phyloP scores from a whole-genome alignment of 2,888 invertebrate genomes.

The Leptinotarsa peninsularis region DNA sequence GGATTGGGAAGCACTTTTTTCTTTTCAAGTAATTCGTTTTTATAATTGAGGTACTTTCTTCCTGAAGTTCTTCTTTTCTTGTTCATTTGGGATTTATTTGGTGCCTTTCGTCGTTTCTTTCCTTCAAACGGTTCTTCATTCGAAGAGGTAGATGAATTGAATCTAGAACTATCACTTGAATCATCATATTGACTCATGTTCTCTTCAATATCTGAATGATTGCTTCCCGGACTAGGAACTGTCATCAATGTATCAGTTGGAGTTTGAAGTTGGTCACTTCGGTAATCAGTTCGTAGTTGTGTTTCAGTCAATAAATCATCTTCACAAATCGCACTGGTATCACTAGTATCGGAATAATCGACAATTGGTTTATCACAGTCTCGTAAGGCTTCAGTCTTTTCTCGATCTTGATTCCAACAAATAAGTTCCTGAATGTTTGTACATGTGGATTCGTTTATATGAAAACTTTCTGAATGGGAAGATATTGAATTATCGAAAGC shows the following conservation, averaged over 20 bases:
- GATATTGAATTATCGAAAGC: neutral
- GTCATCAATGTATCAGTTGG: neutral
- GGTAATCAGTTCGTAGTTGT: slow-evolving; percentile 24
- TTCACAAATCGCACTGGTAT: no score
- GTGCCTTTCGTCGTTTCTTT: slow-evolving; percentile 24
- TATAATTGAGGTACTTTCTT: slow-evolving; percentile 28
- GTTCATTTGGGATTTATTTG: slow-evolving; percentile 25
- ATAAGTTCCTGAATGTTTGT: slow-evolving; percentile 15
- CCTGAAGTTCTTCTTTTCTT: slow-evolving; percentile 26
- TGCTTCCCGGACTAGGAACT: slow-evolving; percentile 18
- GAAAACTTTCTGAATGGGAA: neutral
- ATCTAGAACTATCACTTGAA: slow-evolving; percentile 19
- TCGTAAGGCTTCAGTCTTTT: no score
- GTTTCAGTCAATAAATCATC: slow-evolving; percentile 17
- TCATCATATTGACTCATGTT: slow-evolving; percentile 21
- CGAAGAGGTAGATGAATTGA: slow-evolving; percentile 17
- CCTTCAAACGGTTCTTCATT: slow-evolving; percentile 14
- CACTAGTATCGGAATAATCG: no score
- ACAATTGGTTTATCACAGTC: no score
- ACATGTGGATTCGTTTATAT: slow-evolving; percentile 1
- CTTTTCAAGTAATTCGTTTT: slow-evolving; percentile 20
- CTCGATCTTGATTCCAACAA: no score
- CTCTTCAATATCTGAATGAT: slow-evolving; percentile 18
- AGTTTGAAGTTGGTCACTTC: slow-evolving; percentile 18
- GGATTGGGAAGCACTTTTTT: slow-evolving; percentile 24